These are phyloP conservation scores for Lithophane semibrunnea DNA, from an alignment of 2,888 invertebrate genomes.

Conservation along the genomic window DNA sequence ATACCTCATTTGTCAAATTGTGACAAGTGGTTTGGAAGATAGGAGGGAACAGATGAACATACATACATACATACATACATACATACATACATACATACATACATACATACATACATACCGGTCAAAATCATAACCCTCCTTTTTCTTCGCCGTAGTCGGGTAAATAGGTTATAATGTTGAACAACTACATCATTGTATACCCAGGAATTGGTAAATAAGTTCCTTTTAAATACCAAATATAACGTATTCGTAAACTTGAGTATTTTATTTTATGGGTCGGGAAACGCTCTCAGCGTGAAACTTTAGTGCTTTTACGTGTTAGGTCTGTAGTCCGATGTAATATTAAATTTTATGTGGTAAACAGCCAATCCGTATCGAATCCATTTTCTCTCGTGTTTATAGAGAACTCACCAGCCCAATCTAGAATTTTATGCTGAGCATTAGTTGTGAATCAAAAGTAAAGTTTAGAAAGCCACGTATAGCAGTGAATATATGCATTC, in stretches of 20 bases:
- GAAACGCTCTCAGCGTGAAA: conserved; percentile 53
- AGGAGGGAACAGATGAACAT: too few species aligned
- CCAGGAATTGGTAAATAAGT: neutral
- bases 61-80: too few species aligned
- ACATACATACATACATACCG: too few species aligned
- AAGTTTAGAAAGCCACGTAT: conserved; percentile 8
- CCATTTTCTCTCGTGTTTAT: conserved; percentile 29
- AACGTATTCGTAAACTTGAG: conserved; percentile 38
- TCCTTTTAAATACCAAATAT: conserved; percentile 23
- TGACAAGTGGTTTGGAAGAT: too few species aligned
- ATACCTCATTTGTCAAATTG: too few species aligned
- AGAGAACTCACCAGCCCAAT: neutral
- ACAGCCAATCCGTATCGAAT: conserved; percentile 40
- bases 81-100: too few species aligned
- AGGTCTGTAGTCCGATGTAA: conserved; percentile 45
- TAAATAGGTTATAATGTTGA: neutral
- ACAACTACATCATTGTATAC: conserved; percentile 22
- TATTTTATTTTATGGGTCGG: conserved; percentile 45
- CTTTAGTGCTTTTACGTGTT: conserved; percentile 72
- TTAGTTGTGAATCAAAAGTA: conserved; percentile 12
- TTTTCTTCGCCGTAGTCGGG: too few species aligned
- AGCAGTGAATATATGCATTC: conserved; percentile 5
- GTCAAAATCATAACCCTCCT: too few species aligned
- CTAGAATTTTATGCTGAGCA: conserved; percentile 17
- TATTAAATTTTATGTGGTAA: conserved; percentile 62